A percentile compares a stretch with the other conserved stretches of the same genome.
Evolutionary conservation across 1,140 invertebrate species (phyloP).

Genomic region (Pachyrhynchus sulphureomaculatus): DNA sequence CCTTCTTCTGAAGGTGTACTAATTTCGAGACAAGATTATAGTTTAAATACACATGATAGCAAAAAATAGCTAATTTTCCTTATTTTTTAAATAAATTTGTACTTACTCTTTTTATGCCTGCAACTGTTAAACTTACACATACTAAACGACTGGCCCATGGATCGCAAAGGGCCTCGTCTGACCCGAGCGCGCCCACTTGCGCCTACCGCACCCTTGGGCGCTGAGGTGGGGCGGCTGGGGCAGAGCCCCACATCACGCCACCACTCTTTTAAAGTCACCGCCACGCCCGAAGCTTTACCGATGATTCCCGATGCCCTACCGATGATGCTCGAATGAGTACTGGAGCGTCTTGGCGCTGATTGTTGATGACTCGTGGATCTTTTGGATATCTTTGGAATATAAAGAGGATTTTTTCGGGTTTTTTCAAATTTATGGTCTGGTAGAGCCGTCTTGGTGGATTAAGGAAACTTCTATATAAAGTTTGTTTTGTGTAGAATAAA

Average conservation of each 20-base stretch:
- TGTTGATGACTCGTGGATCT: slow-evolving; percentile 3
- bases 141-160: slow-evolving; percentile 52
- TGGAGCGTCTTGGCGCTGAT: slow-evolving; percentile 1
- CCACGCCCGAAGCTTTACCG: slow-evolving; percentile 48
- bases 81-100: too few species aligned
- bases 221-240: slow-evolving; percentile 43
- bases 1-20: too few species aligned
- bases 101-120: slow-evolving; percentile 52
- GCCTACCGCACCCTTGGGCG: slow-evolving; percentile 6
- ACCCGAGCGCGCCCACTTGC: slow-evolving; percentile 34
- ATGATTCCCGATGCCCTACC: slow-evolving; percentile 39
- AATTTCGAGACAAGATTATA: too few species aligned
- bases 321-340: slow-evolving; percentile 13
- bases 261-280: slow-evolving; percentile 52
- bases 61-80: too few species aligned
- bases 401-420: slow-evolving; percentile 27
- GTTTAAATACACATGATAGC: too few species aligned
- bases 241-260: slow-evolving; percentile 53
- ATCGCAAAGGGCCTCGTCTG: slow-evolving; percentile 39
- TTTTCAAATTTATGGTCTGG: slow-evolving; percentile 10
- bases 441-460: slow-evolving; percentile 35
- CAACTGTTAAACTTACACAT: slow-evolving; percentile 52
- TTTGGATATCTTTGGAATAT: slow-evolving; percentile 23
- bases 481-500: neutral
- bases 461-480: neutral